Conservation (phyloP, 37 sponge, comb jelly and placozoan species). For the Tethya wilhelma region DNA sequence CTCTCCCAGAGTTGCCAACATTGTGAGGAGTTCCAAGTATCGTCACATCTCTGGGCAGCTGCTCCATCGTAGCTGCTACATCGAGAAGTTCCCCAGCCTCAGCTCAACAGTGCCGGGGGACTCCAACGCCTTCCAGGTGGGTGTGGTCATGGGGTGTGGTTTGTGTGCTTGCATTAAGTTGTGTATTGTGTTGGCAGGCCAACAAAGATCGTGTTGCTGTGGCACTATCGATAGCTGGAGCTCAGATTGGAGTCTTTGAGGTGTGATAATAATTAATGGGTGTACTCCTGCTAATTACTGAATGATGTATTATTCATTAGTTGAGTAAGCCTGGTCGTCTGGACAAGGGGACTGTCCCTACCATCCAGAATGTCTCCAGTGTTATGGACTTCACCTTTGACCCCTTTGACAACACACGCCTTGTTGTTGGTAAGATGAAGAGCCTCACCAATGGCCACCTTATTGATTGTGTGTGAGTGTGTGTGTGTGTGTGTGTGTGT, state of each 20-base stretch:
- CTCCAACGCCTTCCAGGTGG: constrained; percentile 70
- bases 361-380: constrained; percentile 60
- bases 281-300: background rate
- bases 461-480: background rate
- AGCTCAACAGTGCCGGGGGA: constrained; percentile 75
- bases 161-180: background rate
- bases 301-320: constrained; percentile 23
- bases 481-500: background rate
- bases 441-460: background rate
- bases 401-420: constrained; percentile 67
- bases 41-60: constrained; percentile 75
- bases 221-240: constrained; percentile 68
- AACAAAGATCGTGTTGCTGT: constrained; percentile 64
- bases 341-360: constrained; percentile 47
- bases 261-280: constrained; percentile 15
- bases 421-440: constrained; percentile 75
- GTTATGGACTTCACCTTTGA: constrained; percentile 88
- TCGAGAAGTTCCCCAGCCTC: constrained; percentile 71
- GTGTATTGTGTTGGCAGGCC: constrained; percentile 28
- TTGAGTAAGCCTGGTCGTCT: constrained; percentile 61
- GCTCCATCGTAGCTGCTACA: constrained; percentile 70
- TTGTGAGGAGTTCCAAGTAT: constrained; percentile 81
- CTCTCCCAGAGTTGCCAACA: constrained; percentile 36
- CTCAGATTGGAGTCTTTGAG: constrained; percentile 83
- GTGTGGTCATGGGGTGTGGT: background rate